Conservation (phyloP, 1,140 invertebrate species). For the Drosophila orena region DNA sequence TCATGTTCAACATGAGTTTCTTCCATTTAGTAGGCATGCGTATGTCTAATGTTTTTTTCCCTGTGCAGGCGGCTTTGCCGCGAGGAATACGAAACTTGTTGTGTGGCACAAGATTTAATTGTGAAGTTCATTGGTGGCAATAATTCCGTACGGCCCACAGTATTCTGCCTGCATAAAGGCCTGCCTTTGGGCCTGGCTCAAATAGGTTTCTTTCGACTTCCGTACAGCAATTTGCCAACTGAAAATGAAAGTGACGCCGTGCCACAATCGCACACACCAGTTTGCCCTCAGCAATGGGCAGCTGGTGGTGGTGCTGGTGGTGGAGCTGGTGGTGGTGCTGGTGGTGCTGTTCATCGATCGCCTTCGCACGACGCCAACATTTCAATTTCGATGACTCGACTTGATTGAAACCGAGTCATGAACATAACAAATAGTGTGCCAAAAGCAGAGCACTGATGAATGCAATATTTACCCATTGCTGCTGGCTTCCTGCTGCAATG, state of each 20-base stretch:
- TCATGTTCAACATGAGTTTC: no score
- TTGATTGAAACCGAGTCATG: constrained; percentile 38
- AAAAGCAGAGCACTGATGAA: constrained; percentile 26
- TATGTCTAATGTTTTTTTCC: background rate
- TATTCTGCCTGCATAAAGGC: background rate
- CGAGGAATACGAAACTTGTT: background rate
- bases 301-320: constrained; percentile 13
- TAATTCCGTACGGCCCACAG: background rate
- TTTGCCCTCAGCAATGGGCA: constrained; percentile 20
- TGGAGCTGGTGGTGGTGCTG: background rate
- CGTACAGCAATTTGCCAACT: constrained; percentile 13
- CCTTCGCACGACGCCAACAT: constrained; percentile 24
- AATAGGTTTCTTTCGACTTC: constrained; percentile 2
- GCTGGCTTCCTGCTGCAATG: constrained; percentile 43
- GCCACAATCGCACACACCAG: constrained; percentile 2
- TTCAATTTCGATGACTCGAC: constrained; percentile 43
- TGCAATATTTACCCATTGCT: constrained; percentile 30
- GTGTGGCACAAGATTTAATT: background rate
- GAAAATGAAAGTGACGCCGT: constrained; percentile 35
- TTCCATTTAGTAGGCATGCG: no score
- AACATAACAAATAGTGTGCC: constrained; percentile 33
- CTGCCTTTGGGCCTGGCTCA: background rate
- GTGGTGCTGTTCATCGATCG: constrained; percentile 2
- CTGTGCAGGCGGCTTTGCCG: background rate
- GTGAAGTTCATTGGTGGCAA: background rate